Evolutionary conservation across 35 echinoderm and acorn worm species (phyloP), one percentile per base, ranked within the genome.

Genomic region (Ptychodera flava): DNA sequence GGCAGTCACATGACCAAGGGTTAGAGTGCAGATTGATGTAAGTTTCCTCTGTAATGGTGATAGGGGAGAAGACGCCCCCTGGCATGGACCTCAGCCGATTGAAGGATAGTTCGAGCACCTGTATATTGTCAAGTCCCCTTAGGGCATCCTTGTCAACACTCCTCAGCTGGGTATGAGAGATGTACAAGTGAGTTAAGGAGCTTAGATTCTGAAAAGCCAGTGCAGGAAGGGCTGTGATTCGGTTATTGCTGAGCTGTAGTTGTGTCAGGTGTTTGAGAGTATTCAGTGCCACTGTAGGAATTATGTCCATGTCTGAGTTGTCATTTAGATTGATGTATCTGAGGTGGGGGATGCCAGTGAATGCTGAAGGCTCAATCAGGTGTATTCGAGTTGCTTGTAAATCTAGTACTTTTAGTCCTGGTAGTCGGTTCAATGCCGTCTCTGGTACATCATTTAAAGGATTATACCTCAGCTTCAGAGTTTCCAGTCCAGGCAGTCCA

Each of bases 381-480:
- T 64, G 36, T 36, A 92, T 88, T 12, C 33, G 22, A 76, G 88
- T 92, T 1, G 36, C 82, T 29, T 78, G 64, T 29, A 92, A 76
- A 12, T 89, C 53, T 15, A 92, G 91, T 22, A 79, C 33, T n/a
- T 36, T 78, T 32, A 89, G 38, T 1, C 79, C 35, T 34, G n/a
- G n/a, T 10, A 92, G 81, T 32, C 78, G 88, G 35, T 16, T 77
- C 6, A 87, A 91, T 35, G 77, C 32, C 53, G 30, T 83, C 29
- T 83, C 34, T 12, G 80, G 31, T 35, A 92, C 81, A 34, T 30
- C 38, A 53, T 31, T 14, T 29, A 92, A 52, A 1, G 32, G 52
- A 78, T 92, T 92, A 33, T 76, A 83, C n/a, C 79, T 77, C 34
- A 94, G 37, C 29, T 86, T 91, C 31, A 94, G 36, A 53, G 64